phyloP scores from a whole-genome alignment of 2,888 invertebrate genomes.

The Agrypnus murinus region DNA sequence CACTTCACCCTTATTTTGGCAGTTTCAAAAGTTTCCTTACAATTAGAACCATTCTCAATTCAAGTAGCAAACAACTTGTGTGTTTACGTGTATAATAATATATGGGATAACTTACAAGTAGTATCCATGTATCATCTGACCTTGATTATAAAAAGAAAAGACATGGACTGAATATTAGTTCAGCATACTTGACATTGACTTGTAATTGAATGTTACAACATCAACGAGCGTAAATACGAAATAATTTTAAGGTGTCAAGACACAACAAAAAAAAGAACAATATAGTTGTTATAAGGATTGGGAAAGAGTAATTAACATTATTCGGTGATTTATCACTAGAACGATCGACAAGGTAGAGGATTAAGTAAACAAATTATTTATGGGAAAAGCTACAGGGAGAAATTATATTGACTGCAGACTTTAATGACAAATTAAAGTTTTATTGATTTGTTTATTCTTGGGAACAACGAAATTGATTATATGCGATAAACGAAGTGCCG shows the following conservation, averaged over 20 bases:
- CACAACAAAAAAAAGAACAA: not conserved
- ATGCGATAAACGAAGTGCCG: no score
- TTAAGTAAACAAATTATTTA: not conserved
- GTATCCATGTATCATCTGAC: constrained; percentile 24
- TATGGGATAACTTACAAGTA: not conserved
- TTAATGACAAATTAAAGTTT: no score
- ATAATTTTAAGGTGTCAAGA: not conserved
- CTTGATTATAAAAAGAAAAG: constrained; percentile 45
- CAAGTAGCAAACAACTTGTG: not conserved
- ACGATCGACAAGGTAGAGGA: no score
- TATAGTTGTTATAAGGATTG: not conserved
- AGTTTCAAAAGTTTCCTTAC: no score
- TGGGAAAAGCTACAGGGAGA: not conserved
- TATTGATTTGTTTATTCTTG: no score
- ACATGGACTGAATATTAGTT: constrained; percentile 47
- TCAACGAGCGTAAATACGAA: constrained; percentile 39
- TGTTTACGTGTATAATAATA: no score
- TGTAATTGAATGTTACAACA: constrained; percentile 50
- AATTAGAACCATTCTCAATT: no score
- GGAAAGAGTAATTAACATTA: not conserved
- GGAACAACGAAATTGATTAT: no score
- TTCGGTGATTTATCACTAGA: no score
- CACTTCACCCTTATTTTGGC: no score
- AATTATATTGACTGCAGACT: not conserved
- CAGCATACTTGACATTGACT: constrained; percentile 52